phyloP scores from a whole-genome alignment of 2,888 invertebrate species.

The Microctonus hyperodae region DNA sequence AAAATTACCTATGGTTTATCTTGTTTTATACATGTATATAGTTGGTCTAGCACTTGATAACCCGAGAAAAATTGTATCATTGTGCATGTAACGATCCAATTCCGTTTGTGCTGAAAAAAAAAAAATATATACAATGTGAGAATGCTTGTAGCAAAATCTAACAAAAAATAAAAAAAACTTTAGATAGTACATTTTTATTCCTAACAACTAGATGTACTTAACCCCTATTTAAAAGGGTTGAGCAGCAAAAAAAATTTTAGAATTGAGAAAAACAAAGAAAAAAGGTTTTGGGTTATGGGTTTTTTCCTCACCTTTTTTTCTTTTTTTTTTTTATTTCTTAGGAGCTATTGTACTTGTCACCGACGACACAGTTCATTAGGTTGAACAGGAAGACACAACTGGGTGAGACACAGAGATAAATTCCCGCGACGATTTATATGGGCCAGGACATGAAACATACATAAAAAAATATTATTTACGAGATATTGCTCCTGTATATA shows the following conservation, averaged over 20 bases:
- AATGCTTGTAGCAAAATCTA: neutral
- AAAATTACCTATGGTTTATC: neutral
- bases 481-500: no score
- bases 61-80: no score
- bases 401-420: neutral
- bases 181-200: neutral
- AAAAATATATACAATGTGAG: no score
- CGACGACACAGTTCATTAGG: neutral
- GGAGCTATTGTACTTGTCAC: neutral
- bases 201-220: neutral
- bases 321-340: neutral
- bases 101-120: no score
- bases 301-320: neutral
- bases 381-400: neutral
- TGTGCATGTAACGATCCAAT: no score
- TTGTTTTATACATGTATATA: no score
- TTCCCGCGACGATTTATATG: no score
- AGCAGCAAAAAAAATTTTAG: neutral
- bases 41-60: no score
- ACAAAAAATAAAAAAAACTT: neutral
- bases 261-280: neutral
- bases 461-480: no score
- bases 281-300: neutral
- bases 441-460: no score
- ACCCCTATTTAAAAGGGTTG: neutral